These are phyloP conservation scores for Nomada lathburiana DNA, from an alignment of 2,888 invertebrate genomes.

Conservation along the genomic window DNA sequence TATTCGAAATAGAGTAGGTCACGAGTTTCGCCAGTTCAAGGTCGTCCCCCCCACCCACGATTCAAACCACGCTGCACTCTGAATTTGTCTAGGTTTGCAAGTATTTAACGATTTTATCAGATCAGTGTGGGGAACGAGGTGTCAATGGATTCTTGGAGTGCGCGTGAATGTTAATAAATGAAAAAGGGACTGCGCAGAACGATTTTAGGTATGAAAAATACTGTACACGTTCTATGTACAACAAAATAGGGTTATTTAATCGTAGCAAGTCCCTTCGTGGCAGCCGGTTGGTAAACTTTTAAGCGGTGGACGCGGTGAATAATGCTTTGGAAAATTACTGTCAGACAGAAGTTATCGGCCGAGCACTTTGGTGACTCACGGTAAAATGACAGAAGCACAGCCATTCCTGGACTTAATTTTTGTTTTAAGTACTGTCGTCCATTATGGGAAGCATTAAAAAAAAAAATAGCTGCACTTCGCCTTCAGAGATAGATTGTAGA, in stretches of 20 bases:
- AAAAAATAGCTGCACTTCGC: neutral
- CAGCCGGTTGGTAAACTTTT: neutral
- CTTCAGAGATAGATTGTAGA: too few relatives aligned
- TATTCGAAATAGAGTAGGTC: neutral
- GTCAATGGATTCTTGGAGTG: neutral
- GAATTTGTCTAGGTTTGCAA: neutral
- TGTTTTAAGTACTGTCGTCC: neutral
- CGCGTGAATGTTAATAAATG: neutral
- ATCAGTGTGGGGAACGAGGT: neutral
- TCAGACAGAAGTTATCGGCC: conserved; percentile 20
- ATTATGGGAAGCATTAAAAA: neutral
- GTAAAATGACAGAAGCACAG: conserved; percentile 11
- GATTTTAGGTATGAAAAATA: neutral
- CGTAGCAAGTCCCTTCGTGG: neutral
- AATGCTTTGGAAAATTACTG: conserved; percentile 26
- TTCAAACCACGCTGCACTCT: neutral
- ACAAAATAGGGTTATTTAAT: conserved; percentile 5
- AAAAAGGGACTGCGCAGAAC: neutral
- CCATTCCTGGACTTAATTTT: neutral
- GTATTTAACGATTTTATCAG: neutral
- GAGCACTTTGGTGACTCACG: conserved; percentile 27
- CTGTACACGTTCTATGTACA: neutral
- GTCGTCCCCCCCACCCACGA: neutral
- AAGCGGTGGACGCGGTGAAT: conserved; percentile 15
- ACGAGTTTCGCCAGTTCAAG: neutral